Evolutionary conservation across 1,140 invertebrate genomes (phyloP).

Genomic region (Ceratosolen fusciceps): DNA sequence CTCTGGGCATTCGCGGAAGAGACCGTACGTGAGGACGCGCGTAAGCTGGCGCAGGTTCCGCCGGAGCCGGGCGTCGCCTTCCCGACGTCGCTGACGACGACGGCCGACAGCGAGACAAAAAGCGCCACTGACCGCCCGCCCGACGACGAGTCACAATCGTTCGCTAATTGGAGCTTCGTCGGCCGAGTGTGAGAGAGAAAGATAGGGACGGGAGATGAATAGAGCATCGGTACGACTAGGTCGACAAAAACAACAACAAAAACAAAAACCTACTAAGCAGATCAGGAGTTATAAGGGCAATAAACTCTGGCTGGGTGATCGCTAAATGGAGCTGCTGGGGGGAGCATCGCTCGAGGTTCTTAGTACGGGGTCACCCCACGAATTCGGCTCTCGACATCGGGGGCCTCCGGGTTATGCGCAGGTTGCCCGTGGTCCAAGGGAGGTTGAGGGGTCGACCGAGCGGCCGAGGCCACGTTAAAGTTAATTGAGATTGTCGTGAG

Average conservation of each 20-base stretch:
- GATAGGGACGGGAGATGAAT: too few species aligned
- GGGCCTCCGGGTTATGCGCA: too few species aligned
- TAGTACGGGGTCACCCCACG: too few species aligned
- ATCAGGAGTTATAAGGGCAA: slow-evolving; percentile 23
- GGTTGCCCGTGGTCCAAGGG: not conserved
- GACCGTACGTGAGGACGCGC: slow-evolving; percentile 64
- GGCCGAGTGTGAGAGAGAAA: not conserved
- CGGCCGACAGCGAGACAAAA: slow-evolving; percentile 18
- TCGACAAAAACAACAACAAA: not conserved
- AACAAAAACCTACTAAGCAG: not conserved
- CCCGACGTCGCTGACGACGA: slow-evolving; percentile 18
- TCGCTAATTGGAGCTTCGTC: slow-evolving; percentile 47
- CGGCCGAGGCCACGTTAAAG: not conserved
- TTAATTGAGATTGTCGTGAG: not conserved
- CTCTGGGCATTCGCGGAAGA: slow-evolving; percentile 65
- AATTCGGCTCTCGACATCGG: too few species aligned
- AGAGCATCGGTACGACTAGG: too few species aligned
- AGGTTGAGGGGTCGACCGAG: not conserved
- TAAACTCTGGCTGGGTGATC: too few species aligned
- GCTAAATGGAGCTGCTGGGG: slow-evolving; percentile 16
- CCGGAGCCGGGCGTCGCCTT: slow-evolving; percentile 3
- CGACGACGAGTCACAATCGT: slow-evolving; percentile 37
- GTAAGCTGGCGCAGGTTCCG: slow-evolving; percentile 56
- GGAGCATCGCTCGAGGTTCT: too few species aligned
- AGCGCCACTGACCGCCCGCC: slow-evolving; percentile 18